Percentiles rank a stretch among this genome's conserved stretches.
Conservation (phyloP, 2,888 invertebrate genomes). For the Sceliomorpha sp. region DNA sequence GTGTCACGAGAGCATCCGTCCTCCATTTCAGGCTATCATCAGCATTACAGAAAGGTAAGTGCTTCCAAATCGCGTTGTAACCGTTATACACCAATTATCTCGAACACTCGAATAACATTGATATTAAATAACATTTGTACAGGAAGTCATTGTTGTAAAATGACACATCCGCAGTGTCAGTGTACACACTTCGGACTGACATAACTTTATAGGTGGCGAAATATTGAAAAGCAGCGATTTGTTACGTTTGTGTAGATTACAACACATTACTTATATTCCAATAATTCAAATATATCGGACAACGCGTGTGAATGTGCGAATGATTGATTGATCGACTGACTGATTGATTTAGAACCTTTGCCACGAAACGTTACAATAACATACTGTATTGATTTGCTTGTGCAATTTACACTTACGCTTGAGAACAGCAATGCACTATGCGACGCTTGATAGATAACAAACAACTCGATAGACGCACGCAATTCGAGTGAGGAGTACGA, state of each 20-base stretch:
- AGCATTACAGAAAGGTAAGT: conserved; percentile 80
- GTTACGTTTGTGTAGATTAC: conserved; percentile 34
- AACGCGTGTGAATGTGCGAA: no score
- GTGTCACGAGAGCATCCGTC: conserved; percentile 82
- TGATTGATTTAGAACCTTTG: conserved; percentile 34
- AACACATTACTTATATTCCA: conserved; percentile 9
- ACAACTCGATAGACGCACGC: conserved; percentile 6
- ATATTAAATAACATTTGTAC: not conserved
- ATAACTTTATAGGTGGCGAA: conserved; percentile 46
- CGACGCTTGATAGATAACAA: conserved; percentile 50
- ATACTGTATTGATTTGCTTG: conserved; percentile 50
- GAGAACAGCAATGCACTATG: conserved; percentile 53
- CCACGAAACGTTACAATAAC: conserved; percentile 25
- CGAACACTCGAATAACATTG: not conserved
- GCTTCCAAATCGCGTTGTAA: no score
- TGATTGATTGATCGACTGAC: no score
- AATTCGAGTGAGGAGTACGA: no score
- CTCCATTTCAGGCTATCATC: conserved; percentile 76
- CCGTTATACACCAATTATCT: no score
- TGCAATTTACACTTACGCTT: conserved; percentile 49
- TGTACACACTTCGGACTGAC: conserved; percentile 3
- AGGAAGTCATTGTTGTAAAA: conserved; percentile 22
- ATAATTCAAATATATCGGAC: no score
- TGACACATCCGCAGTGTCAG: conserved; percentile 12
- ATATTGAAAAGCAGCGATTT: conserved; percentile 57